These are phyloP conservation scores for Ectemnius cavifrons DNA, from an alignment of 2,888 invertebrate genomes.

Conservation along the genomic window DNA sequence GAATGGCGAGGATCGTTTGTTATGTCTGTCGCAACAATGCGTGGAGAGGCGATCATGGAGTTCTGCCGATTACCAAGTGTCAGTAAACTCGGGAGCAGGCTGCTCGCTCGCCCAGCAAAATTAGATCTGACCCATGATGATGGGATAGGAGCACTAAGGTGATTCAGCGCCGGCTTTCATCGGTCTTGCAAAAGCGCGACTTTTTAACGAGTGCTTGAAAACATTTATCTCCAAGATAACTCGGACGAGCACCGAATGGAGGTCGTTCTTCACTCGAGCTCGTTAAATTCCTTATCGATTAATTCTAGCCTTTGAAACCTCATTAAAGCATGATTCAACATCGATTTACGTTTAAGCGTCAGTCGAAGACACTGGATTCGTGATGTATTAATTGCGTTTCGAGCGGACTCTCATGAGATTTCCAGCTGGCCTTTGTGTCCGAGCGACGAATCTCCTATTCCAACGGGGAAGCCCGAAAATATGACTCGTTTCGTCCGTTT, in stretches of 20 bases:
- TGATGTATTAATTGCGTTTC: not conserved
- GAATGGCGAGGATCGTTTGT: not conserved
- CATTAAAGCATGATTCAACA: slow-evolving; percentile 37
- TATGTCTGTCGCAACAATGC: not conserved
- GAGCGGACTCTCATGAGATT: too few relatives aligned
- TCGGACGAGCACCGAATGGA: slow-evolving; percentile 26
- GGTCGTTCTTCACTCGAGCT: slow-evolving; percentile 45
- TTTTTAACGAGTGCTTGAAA: slow-evolving; percentile 40
- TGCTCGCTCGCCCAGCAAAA: slow-evolving; percentile 6
- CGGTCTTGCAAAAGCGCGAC: slow-evolving; percentile 40
- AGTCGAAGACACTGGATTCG: not conserved
- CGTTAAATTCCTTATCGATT: slow-evolving; percentile 54
- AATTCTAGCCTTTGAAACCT: slow-evolving; percentile 48
- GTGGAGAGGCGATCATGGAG: not conserved
- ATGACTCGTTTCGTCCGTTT: too few relatives aligned
- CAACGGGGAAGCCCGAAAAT: too few relatives aligned
- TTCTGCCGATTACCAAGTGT: slow-evolving; percentile 2
- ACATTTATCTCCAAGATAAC: slow-evolving; percentile 48
- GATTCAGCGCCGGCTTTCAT: slow-evolving; percentile 36
- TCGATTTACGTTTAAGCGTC: slow-evolving; percentile 12
- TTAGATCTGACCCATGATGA: slow-evolving; percentile 17
- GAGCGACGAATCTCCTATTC: too few relatives aligned
- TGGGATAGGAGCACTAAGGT: slow-evolving; percentile 27
- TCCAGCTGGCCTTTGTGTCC: too few relatives aligned
- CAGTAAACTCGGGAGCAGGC: slow-evolving; percentile 1